Conservation (phyloP, 2,113 vertebrate species). For the Mormyrus iriodes region DNA sequence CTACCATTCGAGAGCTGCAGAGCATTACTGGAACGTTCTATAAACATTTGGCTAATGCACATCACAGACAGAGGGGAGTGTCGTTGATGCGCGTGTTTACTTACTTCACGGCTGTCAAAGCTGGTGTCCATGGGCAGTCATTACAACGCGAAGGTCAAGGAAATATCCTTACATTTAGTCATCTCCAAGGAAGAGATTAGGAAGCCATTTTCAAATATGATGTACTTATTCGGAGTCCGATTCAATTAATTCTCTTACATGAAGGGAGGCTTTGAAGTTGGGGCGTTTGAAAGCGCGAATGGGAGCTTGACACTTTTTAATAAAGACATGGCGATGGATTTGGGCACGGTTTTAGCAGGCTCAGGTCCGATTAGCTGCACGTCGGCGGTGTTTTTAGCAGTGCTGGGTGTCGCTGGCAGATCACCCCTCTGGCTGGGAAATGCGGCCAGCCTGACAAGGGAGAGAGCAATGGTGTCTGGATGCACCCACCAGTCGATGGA, state of each 20-base stretch:
- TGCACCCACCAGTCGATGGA: background rate
- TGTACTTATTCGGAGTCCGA: constrained; percentile 33
- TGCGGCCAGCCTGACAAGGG: background rate
- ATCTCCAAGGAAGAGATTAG: constrained; percentile 21
- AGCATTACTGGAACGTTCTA: background rate
- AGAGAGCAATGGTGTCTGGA: background rate
- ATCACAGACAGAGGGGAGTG: background rate
- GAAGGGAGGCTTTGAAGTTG: constrained; percentile 39
- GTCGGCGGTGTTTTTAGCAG: background rate
- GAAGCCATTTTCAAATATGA: constrained; percentile 23
- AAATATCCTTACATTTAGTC: constrained; percentile 23
- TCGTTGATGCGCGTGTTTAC: background rate
- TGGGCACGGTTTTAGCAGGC: constrained; percentile 13
- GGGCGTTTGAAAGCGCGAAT: constrained; percentile 22
- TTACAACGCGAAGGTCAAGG: constrained; percentile 6
- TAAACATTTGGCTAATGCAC: background rate
- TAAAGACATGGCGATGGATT: constrained; percentile 10
- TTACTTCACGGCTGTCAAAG: constrained; percentile 1
- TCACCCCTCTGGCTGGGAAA: background rate
- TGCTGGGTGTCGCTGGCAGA: background rate
- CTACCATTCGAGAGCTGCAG: background rate
- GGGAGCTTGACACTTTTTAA: constrained; percentile 4
- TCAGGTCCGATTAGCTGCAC: background rate
- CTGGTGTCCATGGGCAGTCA: background rate
- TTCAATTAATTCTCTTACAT: constrained; percentile 41